A percentile compares a stretch with the other conserved stretches of the same genome.
Evolutionary conservation across 2,797 vertebrate genomes (phyloP).

Genomic region (Distichodus sexfasciatus): DNA sequence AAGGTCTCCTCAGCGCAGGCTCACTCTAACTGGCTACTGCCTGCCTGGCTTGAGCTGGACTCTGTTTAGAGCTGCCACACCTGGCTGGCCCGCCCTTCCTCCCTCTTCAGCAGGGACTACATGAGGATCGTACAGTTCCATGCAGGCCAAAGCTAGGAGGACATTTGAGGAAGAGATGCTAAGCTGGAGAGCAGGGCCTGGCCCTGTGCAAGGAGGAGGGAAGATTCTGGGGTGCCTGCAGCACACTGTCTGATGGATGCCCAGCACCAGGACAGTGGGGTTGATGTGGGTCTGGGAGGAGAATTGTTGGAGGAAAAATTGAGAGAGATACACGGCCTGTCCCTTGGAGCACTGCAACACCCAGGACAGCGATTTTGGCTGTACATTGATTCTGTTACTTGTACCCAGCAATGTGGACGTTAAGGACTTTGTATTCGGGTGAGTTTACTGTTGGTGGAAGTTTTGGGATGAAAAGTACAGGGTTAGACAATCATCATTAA

Average conservation of each 20-base stretch:
- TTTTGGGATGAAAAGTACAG: too few relatives aligned
- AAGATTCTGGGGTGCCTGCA: conserved; percentile 67
- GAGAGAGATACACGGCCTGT: conserved; percentile 86
- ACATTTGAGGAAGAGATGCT: conserved; percentile 74
- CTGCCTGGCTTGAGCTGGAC: conserved; percentile 74
- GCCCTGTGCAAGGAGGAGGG: conserved; percentile 74
- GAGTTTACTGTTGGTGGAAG: too few relatives aligned
- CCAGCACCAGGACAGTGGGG: conserved; percentile 76
- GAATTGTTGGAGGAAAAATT: conserved; percentile 78
- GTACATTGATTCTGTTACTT: conserved; percentile 89
- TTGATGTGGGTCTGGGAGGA: conserved; percentile 79
- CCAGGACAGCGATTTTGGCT: conserved; percentile 88
- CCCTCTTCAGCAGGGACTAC: conserved; percentile 75
- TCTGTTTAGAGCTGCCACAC: conserved; percentile 83
- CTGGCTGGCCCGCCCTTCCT: conserved; percentile 84
- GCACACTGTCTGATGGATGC: conserved; percentile 84
- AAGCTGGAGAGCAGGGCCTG: conserved; percentile 73
- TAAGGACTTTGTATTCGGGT: conserved; percentile 91
- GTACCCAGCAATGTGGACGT: conserved; percentile 90
- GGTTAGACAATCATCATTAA: too few relatives aligned
- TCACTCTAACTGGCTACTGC: too few relatives aligned
- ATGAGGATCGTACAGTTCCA: conserved; percentile 70
- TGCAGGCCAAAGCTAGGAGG: conserved; percentile 65
- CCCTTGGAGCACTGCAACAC: conserved; percentile 89
- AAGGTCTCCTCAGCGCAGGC: conserved; percentile 82